phyloP scores from a whole-genome alignment of 2,113 vertebrate species.

The Planiliza haematocheilus region DNA sequence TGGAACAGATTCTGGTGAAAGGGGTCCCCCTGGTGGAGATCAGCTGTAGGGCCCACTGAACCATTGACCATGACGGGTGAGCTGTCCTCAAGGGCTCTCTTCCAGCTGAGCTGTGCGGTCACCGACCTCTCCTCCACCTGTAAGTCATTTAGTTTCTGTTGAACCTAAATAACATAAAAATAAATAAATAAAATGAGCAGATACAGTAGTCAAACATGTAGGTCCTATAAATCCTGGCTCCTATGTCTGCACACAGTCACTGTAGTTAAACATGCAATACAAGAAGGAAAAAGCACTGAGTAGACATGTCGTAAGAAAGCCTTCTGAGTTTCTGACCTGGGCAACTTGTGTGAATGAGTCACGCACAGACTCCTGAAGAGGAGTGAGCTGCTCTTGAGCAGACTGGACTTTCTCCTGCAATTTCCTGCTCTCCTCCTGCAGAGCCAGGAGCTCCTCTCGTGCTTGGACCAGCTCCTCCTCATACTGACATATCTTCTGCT shows the following conservation, averaged over 20 bases:
- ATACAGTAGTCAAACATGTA: too few relatives aligned
- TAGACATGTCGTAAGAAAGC: constrained; percentile 1
- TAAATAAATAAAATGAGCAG: background rate
- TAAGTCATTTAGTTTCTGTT: constrained; percentile 89
- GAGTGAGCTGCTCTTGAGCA: constrained; percentile 90
- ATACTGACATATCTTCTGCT: constrained; percentile 90
- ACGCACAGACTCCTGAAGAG: constrained; percentile 91
- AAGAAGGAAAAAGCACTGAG: background rate
- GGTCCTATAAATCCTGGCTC: too few relatives aligned
- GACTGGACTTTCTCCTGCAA: constrained; percentile 91
- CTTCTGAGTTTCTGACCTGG: constrained; percentile 80
- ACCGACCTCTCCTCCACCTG: constrained; percentile 87
- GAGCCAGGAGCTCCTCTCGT: constrained; percentile 89
- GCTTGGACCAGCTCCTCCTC: constrained; percentile 93
- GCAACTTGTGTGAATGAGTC: constrained; percentile 92
- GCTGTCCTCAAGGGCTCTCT: constrained; percentile 83
- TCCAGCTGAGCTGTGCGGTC: constrained; percentile 89
- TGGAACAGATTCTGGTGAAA: constrained; percentile 62
- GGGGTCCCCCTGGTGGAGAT: constrained; percentile 58
- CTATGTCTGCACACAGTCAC: background rate
- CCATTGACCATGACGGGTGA: constrained; percentile 90
- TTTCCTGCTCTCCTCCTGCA: constrained; percentile 93
- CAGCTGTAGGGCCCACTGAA: constrained; percentile 54
- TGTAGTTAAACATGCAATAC: background rate
- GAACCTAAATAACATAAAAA: constrained; percentile 81